Percentiles rank a stretch among this genome's conserved stretches.
Evolutionary conservation across 2,888 invertebrate genomes (phyloP).

Genomic region (Agrilus cyanescens): DNA sequence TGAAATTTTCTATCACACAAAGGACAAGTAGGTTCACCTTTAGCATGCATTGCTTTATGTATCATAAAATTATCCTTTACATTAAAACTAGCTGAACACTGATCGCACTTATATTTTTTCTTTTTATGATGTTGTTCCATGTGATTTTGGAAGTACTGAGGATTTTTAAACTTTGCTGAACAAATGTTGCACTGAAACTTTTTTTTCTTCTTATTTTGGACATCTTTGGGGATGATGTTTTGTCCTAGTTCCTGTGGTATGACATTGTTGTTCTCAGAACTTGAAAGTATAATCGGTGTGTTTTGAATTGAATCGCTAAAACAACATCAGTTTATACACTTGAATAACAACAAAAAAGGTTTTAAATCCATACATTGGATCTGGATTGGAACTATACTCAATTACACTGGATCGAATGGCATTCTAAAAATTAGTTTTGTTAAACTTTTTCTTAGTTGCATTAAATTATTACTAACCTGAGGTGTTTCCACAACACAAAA

Average conservation of each 20-base stretch:
- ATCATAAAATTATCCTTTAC: conserved; percentile 32
- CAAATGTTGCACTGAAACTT: conserved; percentile 23
- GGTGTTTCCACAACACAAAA: conserved; percentile 8
- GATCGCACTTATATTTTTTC: conserved; percentile 29
- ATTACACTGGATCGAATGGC: too few species aligned
- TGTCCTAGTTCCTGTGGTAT: not conserved
- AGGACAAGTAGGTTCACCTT: conserved; percentile 28
- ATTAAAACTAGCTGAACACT: conserved; percentile 29
- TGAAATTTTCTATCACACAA: conserved; percentile 30
- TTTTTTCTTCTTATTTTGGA: too few species aligned
- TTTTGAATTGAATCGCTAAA: too few species aligned
- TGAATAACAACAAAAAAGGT: too few species aligned
- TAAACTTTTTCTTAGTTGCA: not conserved
- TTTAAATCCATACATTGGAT: too few species aligned
- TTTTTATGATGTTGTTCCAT: conserved; percentile 25
- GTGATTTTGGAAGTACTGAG: conserved; percentile 24
- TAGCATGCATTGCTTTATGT: conserved; percentile 28
- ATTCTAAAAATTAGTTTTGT: not conserved
- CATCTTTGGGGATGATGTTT: not conserved
- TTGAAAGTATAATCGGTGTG: too few species aligned
- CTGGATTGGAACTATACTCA: too few species aligned
- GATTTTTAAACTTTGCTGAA: conserved; percentile 22
- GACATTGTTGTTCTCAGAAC: too few species aligned
- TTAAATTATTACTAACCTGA: conserved; percentile 7
- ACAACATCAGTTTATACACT: too few species aligned